Percentiles rank a stretch among this genome's conserved stretches.
These are phyloP conservation scores for Drosophila demipolita DNA, from an alignment of 2,888 invertebrate genomes.

Conservation along the genomic window DNA sequence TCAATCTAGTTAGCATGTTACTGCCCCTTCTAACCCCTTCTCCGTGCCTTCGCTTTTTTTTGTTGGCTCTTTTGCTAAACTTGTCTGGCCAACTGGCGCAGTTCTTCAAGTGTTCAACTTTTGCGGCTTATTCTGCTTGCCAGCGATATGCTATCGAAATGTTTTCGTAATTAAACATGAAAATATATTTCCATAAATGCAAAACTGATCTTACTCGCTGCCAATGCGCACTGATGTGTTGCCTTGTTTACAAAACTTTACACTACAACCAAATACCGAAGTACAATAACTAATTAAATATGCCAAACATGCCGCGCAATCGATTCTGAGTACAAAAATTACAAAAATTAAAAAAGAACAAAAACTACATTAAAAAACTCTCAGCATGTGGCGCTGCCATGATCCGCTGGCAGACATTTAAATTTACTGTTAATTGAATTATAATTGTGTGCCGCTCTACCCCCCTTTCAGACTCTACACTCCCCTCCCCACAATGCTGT, in stretches of 20 bases:
- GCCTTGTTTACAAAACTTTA: constrained; percentile 52
- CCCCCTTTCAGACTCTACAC: background rate
- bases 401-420: constrained; percentile 30
- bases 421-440: constrained; percentile 75
- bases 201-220: constrained; percentile 17
- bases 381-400: constrained; percentile 62
- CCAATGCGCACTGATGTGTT: constrained; percentile 20
- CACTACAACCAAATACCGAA: constrained; percentile 7
- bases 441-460: constrained; percentile 56
- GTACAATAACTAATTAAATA: constrained; percentile 74
- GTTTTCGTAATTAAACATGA: constrained; percentile 70
- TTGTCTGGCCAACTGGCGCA: constrained; percentile 40
- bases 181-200: constrained; percentile 71
- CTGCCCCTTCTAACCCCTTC: constrained; percentile 1
- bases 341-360: background rate
- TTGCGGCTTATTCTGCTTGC: constrained; percentile 54
- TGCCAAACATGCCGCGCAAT: constrained; percentile 62
- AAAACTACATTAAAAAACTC: constrained; percentile 12
- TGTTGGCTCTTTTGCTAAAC: constrained; percentile 12
- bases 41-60: background rate
- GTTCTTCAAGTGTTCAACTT: constrained; percentile 15
- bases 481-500: background rate
- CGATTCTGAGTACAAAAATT: constrained; percentile 25
- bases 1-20: constrained; percentile 61
- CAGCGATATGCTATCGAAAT: constrained; percentile 43